Evolutionary conservation across 1,140 invertebrate species (phyloP), one percentile per base, ranked within the genome.

Genomic region (Tenebrio molitor): DNA sequence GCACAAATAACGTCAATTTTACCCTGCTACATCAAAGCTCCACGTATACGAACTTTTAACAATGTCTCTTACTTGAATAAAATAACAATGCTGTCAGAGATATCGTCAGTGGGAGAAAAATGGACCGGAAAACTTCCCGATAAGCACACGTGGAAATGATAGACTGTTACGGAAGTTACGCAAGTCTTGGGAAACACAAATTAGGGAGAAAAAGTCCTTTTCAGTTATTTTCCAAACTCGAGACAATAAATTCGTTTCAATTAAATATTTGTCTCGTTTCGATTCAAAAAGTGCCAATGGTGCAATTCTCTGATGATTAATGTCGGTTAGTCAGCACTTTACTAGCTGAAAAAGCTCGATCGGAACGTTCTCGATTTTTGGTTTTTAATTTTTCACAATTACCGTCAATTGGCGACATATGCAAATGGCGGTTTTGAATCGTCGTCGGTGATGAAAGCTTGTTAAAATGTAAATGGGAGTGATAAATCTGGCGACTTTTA

Each of bases 1-100:
- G 62, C 33, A 65, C 62, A 65, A 65, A 65, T 65, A 65, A 65
- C 39, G 62, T 25, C 62, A 65, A 65, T 65, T 65, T 65, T 65
- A 25, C 16, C 33, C 21, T 39, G 29, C 15, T 39, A 65, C 39
- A 41, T 42, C 62, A 39, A 42, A 65, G 33, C 39, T 64, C 10
- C 14, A 39, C 36, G 36, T 39, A 39, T n/a, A 16, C 23, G 58
- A 63, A 65, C 62, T 65, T 65, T 42, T 65, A 65, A 65, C 62
- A 65, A 65, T 25, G 58, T 39, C 58, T 34, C 34, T 39, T 39
- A 39, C 36, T 39, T 23, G 17, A 15, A 14, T 29, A 29, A 58
- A 58, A 58, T 58, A 58, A 58, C 50, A 29, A 58, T 10, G 16
- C 44, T 21, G 17, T 50, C 44, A 50, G 12, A 39, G 36, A 39